phyloP scores from a whole-genome alignment of 2,113 vertebrate species.

The Microcebus murinus region DNA sequence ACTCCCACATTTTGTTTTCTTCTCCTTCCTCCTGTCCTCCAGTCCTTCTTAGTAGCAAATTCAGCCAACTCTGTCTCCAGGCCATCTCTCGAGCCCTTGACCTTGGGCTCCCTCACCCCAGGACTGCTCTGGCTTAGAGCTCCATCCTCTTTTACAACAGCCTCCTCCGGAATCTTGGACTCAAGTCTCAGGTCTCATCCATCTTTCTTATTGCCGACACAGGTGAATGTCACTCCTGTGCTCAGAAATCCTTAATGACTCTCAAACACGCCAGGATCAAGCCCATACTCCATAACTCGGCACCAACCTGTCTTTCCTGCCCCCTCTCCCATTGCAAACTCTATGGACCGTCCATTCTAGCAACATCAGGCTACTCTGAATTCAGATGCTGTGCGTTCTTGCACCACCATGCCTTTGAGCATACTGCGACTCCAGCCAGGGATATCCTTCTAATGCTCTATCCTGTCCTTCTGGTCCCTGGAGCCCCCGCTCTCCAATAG shows the following conservation, averaged over 20 bases:
- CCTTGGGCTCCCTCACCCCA: not conserved
- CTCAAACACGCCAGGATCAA: not conserved
- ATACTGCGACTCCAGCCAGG: not conserved
- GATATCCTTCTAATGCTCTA: not conserved
- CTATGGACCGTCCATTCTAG: not conserved
- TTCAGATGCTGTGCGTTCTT: not conserved
- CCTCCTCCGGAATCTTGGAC: not conserved
- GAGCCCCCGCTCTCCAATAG: fast-evolving
- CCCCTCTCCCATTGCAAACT: not conserved
- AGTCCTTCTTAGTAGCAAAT: not conserved
- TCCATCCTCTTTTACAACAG: not conserved
- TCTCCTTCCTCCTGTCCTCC: not conserved
- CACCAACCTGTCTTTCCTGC: not conserved
- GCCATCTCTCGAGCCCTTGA: not conserved
- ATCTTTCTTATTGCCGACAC: not conserved
- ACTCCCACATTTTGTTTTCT: too few relatives aligned
- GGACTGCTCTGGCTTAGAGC: not conserved
- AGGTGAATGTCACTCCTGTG: not conserved
- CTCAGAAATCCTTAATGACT: not conserved
- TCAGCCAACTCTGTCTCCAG: not conserved
- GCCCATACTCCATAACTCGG: not conserved
- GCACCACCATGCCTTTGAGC: not conserved
- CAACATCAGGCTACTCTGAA: not conserved
- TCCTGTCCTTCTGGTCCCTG: not conserved
- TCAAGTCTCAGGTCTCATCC: not conserved